Evolutionary conservation across 2,797 vertebrate genomes (phyloP).

Genomic region (Propithecus perrieri): DNA sequence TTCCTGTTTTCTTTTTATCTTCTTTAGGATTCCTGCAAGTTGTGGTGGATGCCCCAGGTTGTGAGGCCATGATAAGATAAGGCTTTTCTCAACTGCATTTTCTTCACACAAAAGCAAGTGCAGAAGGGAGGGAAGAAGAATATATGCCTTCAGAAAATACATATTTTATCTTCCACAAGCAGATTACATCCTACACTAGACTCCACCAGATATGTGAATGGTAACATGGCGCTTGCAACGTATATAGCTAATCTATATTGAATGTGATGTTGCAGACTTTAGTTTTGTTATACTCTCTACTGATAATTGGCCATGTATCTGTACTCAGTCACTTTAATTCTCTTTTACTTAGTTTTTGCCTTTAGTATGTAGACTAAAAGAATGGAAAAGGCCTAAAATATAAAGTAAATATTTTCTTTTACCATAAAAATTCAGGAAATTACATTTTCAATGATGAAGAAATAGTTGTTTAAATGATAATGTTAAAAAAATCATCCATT

Average conservation of each 20-base stretch:
- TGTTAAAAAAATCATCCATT: neutral
- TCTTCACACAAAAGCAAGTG: neutral
- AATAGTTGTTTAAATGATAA: neutral
- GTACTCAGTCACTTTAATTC: neutral
- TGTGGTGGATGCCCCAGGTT: neutral
- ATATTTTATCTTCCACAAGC: neutral
- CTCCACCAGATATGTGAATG: neutral
- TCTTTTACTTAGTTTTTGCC: neutral
- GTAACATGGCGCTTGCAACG: neutral
- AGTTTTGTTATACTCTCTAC: neutral
- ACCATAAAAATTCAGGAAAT: neutral
- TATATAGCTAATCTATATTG: neutral
- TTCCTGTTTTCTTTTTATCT: neutral
- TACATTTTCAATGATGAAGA: neutral
- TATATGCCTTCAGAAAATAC: neutral
- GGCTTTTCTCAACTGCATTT: neutral
- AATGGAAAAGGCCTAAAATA: neutral
- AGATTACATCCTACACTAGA: neutral
- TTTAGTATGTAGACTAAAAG: neutral
- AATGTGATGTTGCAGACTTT: neutral
- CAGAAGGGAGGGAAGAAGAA: neutral
- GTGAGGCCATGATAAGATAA: neutral
- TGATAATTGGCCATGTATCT: neutral
- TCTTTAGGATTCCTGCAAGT: accelerated
- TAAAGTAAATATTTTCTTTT: neutral